These are phyloP conservation scores for Dorcus parallelipipedus DNA, from an alignment of 2,888 invertebrate species.

Conservation along the genomic window DNA sequence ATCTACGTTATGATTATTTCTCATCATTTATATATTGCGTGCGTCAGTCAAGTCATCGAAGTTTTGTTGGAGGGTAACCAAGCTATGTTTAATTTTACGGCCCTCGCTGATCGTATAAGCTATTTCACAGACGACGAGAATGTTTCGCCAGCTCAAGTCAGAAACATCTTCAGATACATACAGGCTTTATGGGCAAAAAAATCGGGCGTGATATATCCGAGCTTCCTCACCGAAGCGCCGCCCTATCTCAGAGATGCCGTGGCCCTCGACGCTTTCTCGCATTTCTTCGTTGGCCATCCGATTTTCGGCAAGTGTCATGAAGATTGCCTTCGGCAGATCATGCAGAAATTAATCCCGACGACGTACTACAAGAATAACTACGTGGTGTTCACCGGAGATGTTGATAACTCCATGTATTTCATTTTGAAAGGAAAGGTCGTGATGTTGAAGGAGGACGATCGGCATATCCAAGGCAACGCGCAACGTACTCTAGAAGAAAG, in stretches of 20 bases:
- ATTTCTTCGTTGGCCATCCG: conserved; percentile 8
- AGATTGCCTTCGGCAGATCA: conserved; percentile 15
- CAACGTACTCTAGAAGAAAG: conserved; percentile 1
- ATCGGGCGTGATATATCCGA: conserved; percentile 7
- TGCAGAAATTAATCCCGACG: conserved; percentile 3
- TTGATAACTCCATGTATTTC: conserved; percentile 19
- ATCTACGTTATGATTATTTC: conserved; percentile 6
- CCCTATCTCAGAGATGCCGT: conserved; percentile 11
- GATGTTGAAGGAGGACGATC: conserved; percentile 4
- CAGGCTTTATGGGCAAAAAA: conserved; percentile 8
- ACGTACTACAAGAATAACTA: conserved; percentile 15
- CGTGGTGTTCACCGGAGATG: conserved; percentile 14
- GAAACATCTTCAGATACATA: conserved; percentile 6
- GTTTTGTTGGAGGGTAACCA: conserved; percentile 7
- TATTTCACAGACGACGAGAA: conserved; percentile 10
- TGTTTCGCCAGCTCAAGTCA: conserved; percentile 9
- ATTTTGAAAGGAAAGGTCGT: conserved; percentile 13
- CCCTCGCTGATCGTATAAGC: conserved; percentile 5
- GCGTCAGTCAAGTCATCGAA: conserved; percentile 10
- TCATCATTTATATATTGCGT: conserved; percentile 1
- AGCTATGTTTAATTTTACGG: conserved; percentile 1
- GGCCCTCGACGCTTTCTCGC: conserved; percentile 9
- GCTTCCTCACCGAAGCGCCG: conserved; percentile 6
- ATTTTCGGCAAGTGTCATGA: conserved; percentile 16
- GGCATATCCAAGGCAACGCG: no score